phyloP scores from a whole-genome alignment of 1,140 invertebrate genomes.

The Microplitis demolitor region DNA sequence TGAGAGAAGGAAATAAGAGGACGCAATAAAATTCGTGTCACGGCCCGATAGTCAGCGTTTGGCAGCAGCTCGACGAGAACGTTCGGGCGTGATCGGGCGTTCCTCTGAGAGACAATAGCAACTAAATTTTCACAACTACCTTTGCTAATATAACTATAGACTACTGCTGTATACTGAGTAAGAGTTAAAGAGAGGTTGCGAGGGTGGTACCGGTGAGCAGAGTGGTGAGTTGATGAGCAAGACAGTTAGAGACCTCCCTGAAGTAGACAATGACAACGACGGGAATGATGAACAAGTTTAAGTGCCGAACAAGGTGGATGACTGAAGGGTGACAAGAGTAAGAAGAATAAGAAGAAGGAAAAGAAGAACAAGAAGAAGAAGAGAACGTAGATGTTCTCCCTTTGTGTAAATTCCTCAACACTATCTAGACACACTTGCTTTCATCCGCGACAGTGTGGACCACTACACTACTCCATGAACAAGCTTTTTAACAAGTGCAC shows the following conservation, averaged over 20 bases:
- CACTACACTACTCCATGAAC: conserved; percentile 37
- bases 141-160: not conserved
- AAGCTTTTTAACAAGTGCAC: conserved; percentile 37
- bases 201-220: conserved; percentile 2
- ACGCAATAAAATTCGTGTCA: conserved; percentile 52
- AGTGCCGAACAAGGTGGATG: not conserved
- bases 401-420: conserved; percentile 51
- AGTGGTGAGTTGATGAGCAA: conserved; percentile 26
- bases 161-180: conserved; percentile 25
- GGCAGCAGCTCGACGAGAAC: conserved; percentile 35
- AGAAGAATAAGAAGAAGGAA: conserved; percentile 29
- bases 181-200: not conserved
- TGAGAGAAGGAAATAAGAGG: not conserved
- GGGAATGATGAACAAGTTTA: not conserved
- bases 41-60: conserved; percentile 53
- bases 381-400: conserved; percentile 43
- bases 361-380: conserved; percentile 28
- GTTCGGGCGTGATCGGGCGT: conserved; percentile 46
- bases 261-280: conserved; percentile 25
- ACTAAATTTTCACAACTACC: conserved; percentile 49
- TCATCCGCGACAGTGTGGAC: conserved; percentile 46
- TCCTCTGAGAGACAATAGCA: conserved; percentile 53
- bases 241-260: conserved; percentile 31
- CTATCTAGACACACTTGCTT: conserved; percentile 58
- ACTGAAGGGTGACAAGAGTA: conserved; percentile 3